Percentiles rank a stretch among this genome's conserved stretches.
Evolutionary conservation across 2,888 invertebrate species (phyloP).

Genomic region (Hyles lineata): DNA sequence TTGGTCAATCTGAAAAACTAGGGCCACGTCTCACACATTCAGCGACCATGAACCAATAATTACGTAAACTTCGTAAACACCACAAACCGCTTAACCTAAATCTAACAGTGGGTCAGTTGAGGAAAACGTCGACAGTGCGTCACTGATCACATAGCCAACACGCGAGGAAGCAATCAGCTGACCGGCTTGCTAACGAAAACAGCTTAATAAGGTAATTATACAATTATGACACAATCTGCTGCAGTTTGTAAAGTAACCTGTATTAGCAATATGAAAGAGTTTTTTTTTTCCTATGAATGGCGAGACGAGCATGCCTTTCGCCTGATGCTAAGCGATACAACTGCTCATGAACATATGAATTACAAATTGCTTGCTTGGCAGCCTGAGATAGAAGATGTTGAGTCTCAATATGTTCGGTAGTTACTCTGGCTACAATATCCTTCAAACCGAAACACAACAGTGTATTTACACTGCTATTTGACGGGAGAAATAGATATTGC

Average conservation of each 20-base stretch:
- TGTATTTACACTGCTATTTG: no score
- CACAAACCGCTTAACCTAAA: not conserved
- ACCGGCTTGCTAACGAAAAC: not conserved
- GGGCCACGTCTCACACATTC: not conserved
- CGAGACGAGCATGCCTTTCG: no score
- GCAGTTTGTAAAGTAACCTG: not conserved
- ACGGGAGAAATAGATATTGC: no score
- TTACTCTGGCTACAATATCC: no score
- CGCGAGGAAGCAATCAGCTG: slow-evolving; percentile 25
- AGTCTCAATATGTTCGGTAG: no score
- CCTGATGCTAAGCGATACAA: no score
- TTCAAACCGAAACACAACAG: no score
- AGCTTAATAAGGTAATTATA: not conserved
- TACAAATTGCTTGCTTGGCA: no score
- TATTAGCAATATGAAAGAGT: not conserved
- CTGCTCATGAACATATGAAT: no score
- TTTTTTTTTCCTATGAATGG: no score
- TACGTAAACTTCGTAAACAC: not conserved
- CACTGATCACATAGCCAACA: not conserved
- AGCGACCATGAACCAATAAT: not conserved
- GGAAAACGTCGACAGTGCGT: slow-evolving; percentile 9
- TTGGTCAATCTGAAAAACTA: no score
- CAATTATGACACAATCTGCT: not conserved
- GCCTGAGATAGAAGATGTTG: no score
- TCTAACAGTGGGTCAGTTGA: not conserved